Base-by-base conservation (phyloP, 2,888 invertebrate genomes). In the Eupithecia subfuscata region DNA sequence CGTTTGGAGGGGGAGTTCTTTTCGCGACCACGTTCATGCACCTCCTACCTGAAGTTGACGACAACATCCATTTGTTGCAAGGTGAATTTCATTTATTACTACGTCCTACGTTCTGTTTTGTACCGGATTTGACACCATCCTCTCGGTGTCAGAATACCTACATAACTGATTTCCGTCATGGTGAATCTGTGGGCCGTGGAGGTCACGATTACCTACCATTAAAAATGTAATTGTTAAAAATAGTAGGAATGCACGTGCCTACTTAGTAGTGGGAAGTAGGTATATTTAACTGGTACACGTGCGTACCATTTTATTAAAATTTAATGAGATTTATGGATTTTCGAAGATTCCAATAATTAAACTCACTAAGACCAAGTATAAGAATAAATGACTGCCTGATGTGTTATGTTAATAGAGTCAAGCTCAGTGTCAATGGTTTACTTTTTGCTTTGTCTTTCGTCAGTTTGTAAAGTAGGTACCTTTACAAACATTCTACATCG, bases 1-100 rank as follows among this genome's bases (percentile, higher is more conserved):
- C 97, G 70, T 97, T 98, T 81, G 98, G 98, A 14, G 98, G 98
- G 12, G 98, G 98, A 9, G 97, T 98, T 0, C 92, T 98, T 11
- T 95, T 98, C 71, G 96, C 97, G 80, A 98, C 98, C 7, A 97
- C 97, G 1, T 97, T 98, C 85, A 94, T 97, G 85, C 98, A 98
- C 87, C 91, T 98, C 82, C 90, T 98, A 75, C 98, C 98, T 11
- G 98, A 98, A 93, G 97, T 98, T 0, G 95, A 96, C 71, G 97
- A 97, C 82, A 96, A 96, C 72, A 96, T 97, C 65, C 93, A 96
- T 73, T 84, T 94, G 48, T 89, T 97, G 77, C 95, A 96, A 91
- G 93, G 95, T 95, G 82, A 91, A 90, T 37, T 75, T 72, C 70
- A 67, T 78, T 69, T 69, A 25, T 60, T 60, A 37, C 69, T 22